phyloP scores from a whole-genome alignment of 2,113 vertebrate species.

The Bathybates hornii region DNA sequence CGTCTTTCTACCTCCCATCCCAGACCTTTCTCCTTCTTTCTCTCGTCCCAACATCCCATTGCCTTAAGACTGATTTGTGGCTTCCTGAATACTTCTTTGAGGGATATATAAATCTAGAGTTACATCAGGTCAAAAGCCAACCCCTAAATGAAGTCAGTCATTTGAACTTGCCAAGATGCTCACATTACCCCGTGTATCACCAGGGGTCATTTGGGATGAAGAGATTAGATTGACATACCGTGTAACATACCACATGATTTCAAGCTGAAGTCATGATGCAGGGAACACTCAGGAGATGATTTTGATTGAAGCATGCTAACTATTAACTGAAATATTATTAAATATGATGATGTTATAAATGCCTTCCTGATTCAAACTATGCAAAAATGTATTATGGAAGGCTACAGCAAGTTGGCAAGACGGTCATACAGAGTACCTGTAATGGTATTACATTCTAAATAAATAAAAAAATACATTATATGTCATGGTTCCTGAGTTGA shows the following conservation, averaged over 20 bases:
- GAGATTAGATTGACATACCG: not conserved
- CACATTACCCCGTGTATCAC: not conserved
- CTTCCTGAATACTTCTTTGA: slow-evolving; percentile 8
- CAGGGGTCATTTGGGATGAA: not conserved
- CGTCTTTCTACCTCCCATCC: not conserved
- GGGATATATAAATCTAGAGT: not conserved
- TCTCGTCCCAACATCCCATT: not conserved
- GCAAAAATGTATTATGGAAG: not conserved
- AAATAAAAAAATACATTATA: not conserved
- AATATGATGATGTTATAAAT: not conserved
- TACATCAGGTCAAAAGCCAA: not conserved
- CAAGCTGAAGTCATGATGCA: not conserved
- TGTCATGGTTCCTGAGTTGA: not conserved
- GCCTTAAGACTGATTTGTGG: not conserved
- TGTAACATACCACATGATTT: not conserved
- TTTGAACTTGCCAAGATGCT: not conserved
- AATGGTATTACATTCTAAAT: not conserved
- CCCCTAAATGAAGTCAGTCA: not conserved
- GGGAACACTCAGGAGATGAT: not conserved
- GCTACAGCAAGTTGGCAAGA: not conserved
- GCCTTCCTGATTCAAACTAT: not conserved
- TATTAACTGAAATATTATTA: not conserved
- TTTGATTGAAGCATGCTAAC: not conserved
- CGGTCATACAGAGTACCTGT: not conserved
- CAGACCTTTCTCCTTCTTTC: not conserved